Conservation (phyloP, 53 echinoderm and acorn worm genomes). For the Patiria pectinifera region DNA sequence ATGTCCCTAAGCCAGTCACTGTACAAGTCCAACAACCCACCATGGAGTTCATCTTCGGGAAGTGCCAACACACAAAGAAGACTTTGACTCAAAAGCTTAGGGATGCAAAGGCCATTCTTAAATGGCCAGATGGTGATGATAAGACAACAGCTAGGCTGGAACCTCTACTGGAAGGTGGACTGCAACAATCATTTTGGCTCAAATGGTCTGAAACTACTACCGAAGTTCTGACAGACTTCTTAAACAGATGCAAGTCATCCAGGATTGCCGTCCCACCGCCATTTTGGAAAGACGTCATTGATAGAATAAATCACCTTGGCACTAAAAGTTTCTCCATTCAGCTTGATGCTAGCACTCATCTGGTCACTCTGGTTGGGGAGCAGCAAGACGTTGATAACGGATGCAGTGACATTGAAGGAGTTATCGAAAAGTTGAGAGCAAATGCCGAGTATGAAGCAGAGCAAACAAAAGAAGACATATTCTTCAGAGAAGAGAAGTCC, state of each 20-base stretch:
- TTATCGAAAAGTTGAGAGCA: conserved; percentile 15
- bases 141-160: conserved; percentile 17
- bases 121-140: conserved; percentile 41
- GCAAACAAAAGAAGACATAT: conserved; percentile 3
- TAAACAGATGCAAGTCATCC: conserved; percentile 4
- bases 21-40: neutral
- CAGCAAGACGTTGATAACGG: conserved; percentile 3
- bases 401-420: neutral
- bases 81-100: conserved; percentile 3
- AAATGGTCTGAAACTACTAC: conserved; percentile 32
- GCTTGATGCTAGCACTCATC: neutral
- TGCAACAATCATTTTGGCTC: conserved; percentile 23
- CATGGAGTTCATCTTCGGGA: conserved; percentile 44
- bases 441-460: conserved; percentile 49
- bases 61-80: neutral
- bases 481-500: neutral
- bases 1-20: conserved; percentile 57
- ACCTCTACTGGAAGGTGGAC: neutral
- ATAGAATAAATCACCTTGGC: neutral
- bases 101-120: conserved; percentile 19
- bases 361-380: conserved; percentile 28
- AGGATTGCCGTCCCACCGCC: conserved; percentile 10
- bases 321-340: neutral
- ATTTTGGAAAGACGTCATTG: conserved; percentile 10
- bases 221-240: neutral